These are phyloP conservation scores for Adineta ricciae DNA, from an alignment of 2,888 invertebrate species.

Conservation along the genomic window DNA sequence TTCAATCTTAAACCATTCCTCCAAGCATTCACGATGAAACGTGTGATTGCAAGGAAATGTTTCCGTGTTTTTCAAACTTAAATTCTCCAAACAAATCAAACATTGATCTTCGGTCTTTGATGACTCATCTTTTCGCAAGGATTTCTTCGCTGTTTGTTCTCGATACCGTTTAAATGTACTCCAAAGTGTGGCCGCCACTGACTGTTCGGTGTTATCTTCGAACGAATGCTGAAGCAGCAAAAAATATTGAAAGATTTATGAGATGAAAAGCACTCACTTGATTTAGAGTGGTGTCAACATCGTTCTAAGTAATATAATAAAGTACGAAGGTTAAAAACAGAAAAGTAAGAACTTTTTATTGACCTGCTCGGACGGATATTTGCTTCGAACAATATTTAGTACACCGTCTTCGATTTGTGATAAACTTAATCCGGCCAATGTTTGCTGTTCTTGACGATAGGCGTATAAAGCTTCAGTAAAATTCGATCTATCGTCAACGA, in stretches of 20 bases:
- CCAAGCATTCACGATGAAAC: background rate
- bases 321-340: background rate
- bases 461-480: background rate
- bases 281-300: background rate
- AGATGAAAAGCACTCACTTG: background rate
- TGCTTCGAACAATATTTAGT: background rate
- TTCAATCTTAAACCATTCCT: background rate
- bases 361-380: background rate
- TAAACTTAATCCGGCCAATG: background rate
- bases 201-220: background rate
- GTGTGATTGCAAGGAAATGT: background rate
- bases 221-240: background rate
- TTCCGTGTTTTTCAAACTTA: background rate
- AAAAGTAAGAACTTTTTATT: background rate
- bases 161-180: background rate
- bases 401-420: background rate
- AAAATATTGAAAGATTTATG: background rate
- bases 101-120: background rate
- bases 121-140: background rate
- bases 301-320: background rate
- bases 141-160: background rate
- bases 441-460: background rate
- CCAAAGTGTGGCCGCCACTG: background rate
- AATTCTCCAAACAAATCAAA: background rate
- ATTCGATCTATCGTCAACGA: background rate